Percentiles rank a stretch among this genome's conserved stretches.
Evolutionary conservation across 2,797 vertebrate species (phyloP).

Genomic region (Characodon lateralis): DNA sequence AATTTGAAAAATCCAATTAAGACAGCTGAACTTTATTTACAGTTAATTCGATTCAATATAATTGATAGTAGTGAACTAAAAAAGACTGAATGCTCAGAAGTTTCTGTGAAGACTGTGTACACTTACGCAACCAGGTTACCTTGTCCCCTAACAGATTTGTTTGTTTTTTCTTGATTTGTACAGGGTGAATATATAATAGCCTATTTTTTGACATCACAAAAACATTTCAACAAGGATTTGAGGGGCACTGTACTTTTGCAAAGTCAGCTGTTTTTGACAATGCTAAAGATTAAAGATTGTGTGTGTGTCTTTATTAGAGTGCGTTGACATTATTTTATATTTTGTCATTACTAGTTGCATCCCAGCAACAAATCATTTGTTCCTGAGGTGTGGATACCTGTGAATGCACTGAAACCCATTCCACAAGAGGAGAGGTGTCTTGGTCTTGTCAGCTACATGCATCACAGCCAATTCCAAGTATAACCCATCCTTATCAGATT

Average conservation of each 20-base stretch:
- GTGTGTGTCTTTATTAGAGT: background rate
- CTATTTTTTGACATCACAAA: too few species aligned
- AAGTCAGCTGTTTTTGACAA: background rate
- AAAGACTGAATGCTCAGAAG: too few species aligned
- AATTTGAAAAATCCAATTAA: too few species aligned
- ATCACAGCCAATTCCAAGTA: conserved; percentile 60
- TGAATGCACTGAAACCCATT: conserved; percentile 24
- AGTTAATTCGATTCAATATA: too few species aligned
- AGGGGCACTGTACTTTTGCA: background rate
- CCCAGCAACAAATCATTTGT: background rate
- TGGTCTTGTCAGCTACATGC: conserved; percentile 56
- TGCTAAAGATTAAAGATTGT: background rate
- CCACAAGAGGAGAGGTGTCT: conserved; percentile 17
- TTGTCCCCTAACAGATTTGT: too few species aligned
- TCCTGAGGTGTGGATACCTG: conserved; percentile 58
- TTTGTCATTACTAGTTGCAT: conserved; percentile 26
- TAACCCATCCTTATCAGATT: background rate
- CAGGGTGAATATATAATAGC: too few species aligned
- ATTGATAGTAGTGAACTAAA: too few species aligned
- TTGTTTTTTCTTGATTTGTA: too few species aligned
- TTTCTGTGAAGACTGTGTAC: too few species aligned
- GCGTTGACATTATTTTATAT: background rate
- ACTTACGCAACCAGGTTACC: too few species aligned
- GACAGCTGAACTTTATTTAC: too few species aligned
- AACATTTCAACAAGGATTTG: too few species aligned